Percentiles rank a stretch among this genome's conserved stretches.
Evolutionary conservation across 2,797 vertebrate genomes (phyloP).

Genomic region (Natrix natrix): DNA sequence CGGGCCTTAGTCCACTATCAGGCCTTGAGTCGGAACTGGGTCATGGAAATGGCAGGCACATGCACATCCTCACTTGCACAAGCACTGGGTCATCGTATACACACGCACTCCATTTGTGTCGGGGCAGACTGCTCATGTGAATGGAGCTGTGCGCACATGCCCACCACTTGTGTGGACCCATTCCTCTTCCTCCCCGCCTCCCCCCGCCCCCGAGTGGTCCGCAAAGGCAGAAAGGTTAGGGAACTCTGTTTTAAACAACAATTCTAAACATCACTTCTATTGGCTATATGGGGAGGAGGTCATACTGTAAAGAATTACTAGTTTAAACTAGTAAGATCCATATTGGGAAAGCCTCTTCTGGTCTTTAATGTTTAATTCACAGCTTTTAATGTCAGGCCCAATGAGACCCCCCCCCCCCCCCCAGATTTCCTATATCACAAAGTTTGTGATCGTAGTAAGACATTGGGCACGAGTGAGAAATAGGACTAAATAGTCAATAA

Average conservation of each 20-base stretch:
- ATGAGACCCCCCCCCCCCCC: not conserved
- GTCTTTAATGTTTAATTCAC: not conserved
- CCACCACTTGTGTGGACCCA: too few species aligned
- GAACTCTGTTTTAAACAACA: not conserved
- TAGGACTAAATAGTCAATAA: not conserved
- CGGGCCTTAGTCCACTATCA: too few species aligned
- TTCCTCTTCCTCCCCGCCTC: too few species aligned
- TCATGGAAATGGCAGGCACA: too few species aligned
- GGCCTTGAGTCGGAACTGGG: too few species aligned
- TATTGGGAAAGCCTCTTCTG: not conserved
- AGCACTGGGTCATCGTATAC: too few species aligned
- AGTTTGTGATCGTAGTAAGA: not conserved
- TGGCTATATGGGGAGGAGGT: not conserved
- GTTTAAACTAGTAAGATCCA: not conserved
- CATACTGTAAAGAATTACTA: not conserved
- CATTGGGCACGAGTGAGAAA: not conserved
- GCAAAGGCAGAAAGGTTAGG: not conserved
- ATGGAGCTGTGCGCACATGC: too few species aligned
- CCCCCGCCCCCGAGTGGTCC: not conserved
- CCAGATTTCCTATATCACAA: not conserved
- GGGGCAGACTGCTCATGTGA: rapidly evolving
- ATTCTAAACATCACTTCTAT: not conserved
- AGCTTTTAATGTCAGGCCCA: not conserved
- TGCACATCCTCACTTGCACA: too few species aligned
- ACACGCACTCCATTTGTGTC: too few species aligned